Evolutionary conservation across 92 coral and sea anemone species (phyloP).

Genomic region (Siderastrea siderea): DNA sequence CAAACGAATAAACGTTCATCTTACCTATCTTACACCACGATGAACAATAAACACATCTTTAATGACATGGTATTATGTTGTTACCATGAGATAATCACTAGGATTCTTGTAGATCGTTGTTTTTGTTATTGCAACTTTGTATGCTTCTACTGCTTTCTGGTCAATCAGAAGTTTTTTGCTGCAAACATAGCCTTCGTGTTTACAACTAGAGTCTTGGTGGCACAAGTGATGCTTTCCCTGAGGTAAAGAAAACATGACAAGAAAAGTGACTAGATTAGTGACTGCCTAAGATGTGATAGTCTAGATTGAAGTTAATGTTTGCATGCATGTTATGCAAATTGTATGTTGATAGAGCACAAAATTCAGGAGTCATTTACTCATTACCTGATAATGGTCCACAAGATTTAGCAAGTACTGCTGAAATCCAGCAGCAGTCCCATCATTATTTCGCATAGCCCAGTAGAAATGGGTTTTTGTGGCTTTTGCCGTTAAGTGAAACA

Average conservation of each 20-base stretch:
- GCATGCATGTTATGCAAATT: too few relatives aligned
- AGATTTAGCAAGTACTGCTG: conserved; percentile 45
- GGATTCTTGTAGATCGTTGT: conserved; percentile 59
- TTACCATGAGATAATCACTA: conserved; percentile 50
- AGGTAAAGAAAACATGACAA: neutral
- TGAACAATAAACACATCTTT: too few relatives aligned
- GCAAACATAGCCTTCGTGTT: conserved; percentile 48
- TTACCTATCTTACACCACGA: too few relatives aligned
- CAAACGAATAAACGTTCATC: too few relatives aligned
- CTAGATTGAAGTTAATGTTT: too few relatives aligned
- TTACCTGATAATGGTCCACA: conserved; percentile 63
- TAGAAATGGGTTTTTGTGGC: conserved; percentile 61
- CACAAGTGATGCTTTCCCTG: conserved; percentile 59
- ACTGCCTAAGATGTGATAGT: too few relatives aligned
- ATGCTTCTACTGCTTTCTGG: conserved; percentile 54
- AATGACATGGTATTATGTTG: too few relatives aligned
- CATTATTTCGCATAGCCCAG: conserved; percentile 53
- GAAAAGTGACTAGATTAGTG: too few relatives aligned
- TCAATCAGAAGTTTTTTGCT: conserved; percentile 41
- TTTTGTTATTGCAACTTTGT: conserved; percentile 22
- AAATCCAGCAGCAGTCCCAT: conserved; percentile 42
- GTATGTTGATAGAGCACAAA: too few relatives aligned
- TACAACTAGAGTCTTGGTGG: conserved; percentile 55
- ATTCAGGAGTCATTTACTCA: neutral
- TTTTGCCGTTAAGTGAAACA: conserved; percentile 28